These are phyloP conservation scores for Timema podura DNA, from an alignment of 2,888 invertebrate genomes.

Conservation along the genomic window DNA sequence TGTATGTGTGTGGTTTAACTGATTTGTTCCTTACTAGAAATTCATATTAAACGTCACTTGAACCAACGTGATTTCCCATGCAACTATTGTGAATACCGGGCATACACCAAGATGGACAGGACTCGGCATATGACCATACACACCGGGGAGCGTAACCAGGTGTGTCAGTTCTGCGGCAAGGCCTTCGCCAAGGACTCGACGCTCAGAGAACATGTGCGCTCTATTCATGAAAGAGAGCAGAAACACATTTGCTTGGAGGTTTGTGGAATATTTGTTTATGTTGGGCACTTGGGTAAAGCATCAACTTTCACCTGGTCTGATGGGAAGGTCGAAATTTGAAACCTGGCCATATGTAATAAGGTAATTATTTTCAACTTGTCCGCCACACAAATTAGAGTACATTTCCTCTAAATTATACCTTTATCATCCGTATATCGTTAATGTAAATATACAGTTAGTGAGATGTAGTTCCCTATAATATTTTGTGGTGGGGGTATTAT, in stretches of 20 bases:
- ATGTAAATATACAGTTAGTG: no score
- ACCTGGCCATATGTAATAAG: no score
- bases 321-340: no score
- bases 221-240: conserved; percentile 26
- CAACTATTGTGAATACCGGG: conserved; percentile 28
- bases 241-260: conserved; percentile 29
- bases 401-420: no score
- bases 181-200: conserved; percentile 31
- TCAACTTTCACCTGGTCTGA: no score
- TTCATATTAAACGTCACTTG: conserved; percentile 30
- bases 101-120: conserved; percentile 30
- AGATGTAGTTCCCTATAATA: no score
- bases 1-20: no score
- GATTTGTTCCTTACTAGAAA: conserved; percentile 21
- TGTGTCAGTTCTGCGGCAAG: conserved; percentile 32
- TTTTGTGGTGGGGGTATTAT: no score
- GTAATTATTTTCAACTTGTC: no score
- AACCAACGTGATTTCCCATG: conserved; percentile 30
- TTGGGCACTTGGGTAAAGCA: background rate
- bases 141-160: conserved; percentile 28
- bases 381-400: no score
- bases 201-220: conserved; percentile 28
- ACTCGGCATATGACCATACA: conserved; percentile 30
- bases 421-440: no score
- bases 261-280: background rate